These are phyloP conservation scores for Calameuta filiformis DNA, from an alignment of 2,888 invertebrate species.

Conservation along the genomic window DNA sequence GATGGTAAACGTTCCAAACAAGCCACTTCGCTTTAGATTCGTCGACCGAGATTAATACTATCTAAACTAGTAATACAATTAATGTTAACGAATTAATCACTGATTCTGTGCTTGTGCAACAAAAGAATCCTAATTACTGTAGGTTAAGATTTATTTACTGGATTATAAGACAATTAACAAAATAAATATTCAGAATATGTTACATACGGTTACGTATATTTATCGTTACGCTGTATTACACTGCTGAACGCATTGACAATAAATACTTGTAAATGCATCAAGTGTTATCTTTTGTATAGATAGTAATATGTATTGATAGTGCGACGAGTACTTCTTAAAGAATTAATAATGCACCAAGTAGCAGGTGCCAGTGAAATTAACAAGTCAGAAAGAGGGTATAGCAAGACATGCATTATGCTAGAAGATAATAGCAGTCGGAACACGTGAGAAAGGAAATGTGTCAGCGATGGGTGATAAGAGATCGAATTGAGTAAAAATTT, in stretches of 20 bases:
- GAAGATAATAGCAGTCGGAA: background rate
- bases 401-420: background rate
- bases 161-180: background rate
- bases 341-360: background rate
- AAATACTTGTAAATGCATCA: background rate
- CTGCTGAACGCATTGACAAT: background rate
- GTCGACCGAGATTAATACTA: conserved; percentile 67
- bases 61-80: background rate
- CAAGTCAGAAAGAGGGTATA: background rate
- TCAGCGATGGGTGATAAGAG: background rate
- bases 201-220: background rate
- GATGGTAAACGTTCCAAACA: conserved; percentile 73
- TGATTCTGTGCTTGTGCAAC: background rate
- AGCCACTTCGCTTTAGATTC: conserved; percentile 74
- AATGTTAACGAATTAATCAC: background rate
- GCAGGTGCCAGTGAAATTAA: background rate
- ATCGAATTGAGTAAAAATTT: background rate
- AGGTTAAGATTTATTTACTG: background rate
- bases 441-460: background rate
- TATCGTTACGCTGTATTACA: background rate
- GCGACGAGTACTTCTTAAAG: background rate
- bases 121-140: background rate
- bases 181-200: background rate
- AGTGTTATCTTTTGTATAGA: background rate
- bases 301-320: background rate